phyloP scores from a whole-genome alignment of 30 jellyfish, hydroid and myxozoan genomes.

The Nemopilema nomurai region DNA sequence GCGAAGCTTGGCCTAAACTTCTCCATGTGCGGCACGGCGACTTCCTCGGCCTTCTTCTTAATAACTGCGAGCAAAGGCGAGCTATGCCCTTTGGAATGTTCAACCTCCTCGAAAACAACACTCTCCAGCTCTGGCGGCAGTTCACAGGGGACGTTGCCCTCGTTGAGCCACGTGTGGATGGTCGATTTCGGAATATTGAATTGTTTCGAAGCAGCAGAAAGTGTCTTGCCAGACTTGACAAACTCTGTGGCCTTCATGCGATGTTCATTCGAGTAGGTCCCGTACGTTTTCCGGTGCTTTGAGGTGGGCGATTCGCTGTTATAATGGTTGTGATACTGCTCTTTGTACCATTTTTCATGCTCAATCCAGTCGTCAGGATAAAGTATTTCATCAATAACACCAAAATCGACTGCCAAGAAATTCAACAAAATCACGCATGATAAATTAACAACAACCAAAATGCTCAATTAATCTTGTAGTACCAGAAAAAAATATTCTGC shows the following conservation, averaged over 20 bases:
- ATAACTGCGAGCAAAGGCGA: slow-evolving; percentile 58
- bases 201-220: slow-evolving; percentile 71
- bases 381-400: slow-evolving; percentile 59
- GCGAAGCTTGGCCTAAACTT: slow-evolving; percentile 76
- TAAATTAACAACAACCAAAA: too few relatives aligned
- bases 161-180: slow-evolving; percentile 76
- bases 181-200: slow-evolving; percentile 76
- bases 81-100: slow-evolving; percentile 50
- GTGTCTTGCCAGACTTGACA: slow-evolving; percentile 63
- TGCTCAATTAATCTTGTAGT: too few relatives aligned
- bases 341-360: slow-evolving; percentile 81
- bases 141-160: slow-evolving; percentile 63
- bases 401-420: slow-evolving; percentile 44
- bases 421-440: background rate
- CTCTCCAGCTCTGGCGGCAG: slow-evolving; percentile 69
- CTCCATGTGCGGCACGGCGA: slow-evolving; percentile 62
- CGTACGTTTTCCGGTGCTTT: slow-evolving; percentile 62
- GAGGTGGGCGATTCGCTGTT: slow-evolving; percentile 27
- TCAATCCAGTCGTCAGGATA: slow-evolving; percentile 82
- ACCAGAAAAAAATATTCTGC: too few relatives aligned
- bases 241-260: slow-evolving; percentile 68
- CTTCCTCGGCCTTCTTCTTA: slow-evolving; percentile 69
- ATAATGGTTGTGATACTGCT: slow-evolving; percentile 70
- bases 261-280: slow-evolving; percentile 71
- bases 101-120: slow-evolving; percentile 57